Conservation (phyloP, 2,113 vertebrate genomes). For the Spea bombifrons region DNA sequence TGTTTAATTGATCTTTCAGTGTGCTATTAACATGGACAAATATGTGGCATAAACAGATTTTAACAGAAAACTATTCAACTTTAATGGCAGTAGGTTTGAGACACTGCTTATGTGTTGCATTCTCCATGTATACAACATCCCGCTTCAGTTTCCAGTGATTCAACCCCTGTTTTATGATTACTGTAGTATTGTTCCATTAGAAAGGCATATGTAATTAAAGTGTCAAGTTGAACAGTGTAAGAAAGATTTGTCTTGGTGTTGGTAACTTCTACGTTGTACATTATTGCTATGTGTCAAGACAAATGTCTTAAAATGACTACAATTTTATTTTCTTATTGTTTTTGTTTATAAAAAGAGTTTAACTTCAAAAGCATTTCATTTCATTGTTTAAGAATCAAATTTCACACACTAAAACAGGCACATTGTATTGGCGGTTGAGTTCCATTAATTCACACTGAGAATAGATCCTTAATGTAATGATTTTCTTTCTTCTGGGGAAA, state of each 20-base stretch:
- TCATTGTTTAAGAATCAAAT: slow-evolving; percentile 49
- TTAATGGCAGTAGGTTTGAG: neutral
- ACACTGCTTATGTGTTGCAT: neutral
- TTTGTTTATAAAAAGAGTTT: slow-evolving; percentile 47
- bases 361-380: slow-evolving; percentile 10
- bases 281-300: slow-evolving; percentile 44
- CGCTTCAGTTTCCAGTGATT: slow-evolving; percentile 50
- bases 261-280: slow-evolving; percentile 37
- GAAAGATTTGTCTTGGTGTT: slow-evolving; percentile 45
- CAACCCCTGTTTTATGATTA: slow-evolving; percentile 50
- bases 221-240: slow-evolving; percentile 55
- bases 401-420: slow-evolving; percentile 29
- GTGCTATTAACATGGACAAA: neutral
- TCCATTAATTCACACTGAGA: slow-evolving; percentile 49
- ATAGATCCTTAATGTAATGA: slow-evolving; percentile 64
- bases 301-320: slow-evolving; percentile 34
- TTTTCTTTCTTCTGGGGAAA: slow-evolving; percentile 61
- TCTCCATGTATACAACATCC: neutral
- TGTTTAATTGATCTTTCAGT: neutral
- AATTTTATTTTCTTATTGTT: slow-evolving; percentile 12
- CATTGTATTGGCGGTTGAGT: slow-evolving; percentile 13
- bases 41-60: neutral
- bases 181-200: slow-evolving; percentile 50
- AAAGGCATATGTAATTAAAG: slow-evolving; percentile 48
- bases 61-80: neutral